A percentile compares a stretch with the other conserved stretches of the same genome.
Conservation (phyloP, 1,140 invertebrate species). For the Trichogramma pretiosum region DNA sequence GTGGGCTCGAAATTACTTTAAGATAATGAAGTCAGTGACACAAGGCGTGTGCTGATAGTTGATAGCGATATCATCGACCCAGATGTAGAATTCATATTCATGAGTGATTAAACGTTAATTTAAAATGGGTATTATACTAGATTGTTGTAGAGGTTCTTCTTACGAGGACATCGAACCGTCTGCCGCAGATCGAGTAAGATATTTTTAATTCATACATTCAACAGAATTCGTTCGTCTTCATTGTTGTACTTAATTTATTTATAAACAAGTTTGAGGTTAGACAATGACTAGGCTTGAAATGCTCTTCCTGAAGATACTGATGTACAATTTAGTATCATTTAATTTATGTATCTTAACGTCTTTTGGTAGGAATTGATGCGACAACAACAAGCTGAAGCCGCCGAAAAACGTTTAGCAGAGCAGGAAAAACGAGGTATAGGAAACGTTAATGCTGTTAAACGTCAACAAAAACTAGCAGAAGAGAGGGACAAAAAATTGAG, state of each 20-base stretch:
- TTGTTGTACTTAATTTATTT: neutral
- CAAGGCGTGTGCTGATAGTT: neutral
- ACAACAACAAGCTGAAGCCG: conserved; percentile 46
- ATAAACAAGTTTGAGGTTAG: neutral
- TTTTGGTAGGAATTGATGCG: conserved; percentile 46
- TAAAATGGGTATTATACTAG: conserved; percentile 9
- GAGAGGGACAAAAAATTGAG: conserved; percentile 32
- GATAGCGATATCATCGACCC: neutral
- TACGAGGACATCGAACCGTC: conserved; percentile 18
- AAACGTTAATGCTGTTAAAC: conserved; percentile 44
- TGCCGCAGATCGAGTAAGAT: conserved; percentile 14
- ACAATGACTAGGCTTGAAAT: neutral
- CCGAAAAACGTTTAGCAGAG: conserved; percentile 43
- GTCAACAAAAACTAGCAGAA: conserved; percentile 41
- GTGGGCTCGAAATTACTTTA: neutral
- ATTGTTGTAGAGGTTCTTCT: conserved; percentile 12
- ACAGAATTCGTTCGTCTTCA: neutral
- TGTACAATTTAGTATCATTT: neutral
- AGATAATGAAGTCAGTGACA: neutral
- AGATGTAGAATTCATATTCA: neutral
- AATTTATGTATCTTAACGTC: conserved; percentile 2
- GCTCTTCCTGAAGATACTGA: neutral
- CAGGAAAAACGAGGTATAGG: conserved; percentile 47
- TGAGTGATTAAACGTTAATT: neutral
- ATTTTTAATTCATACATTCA: neutral